Conservation (phyloP, 2,797 vertebrate genomes). For the Acrossocheilus fasciatus region DNA sequence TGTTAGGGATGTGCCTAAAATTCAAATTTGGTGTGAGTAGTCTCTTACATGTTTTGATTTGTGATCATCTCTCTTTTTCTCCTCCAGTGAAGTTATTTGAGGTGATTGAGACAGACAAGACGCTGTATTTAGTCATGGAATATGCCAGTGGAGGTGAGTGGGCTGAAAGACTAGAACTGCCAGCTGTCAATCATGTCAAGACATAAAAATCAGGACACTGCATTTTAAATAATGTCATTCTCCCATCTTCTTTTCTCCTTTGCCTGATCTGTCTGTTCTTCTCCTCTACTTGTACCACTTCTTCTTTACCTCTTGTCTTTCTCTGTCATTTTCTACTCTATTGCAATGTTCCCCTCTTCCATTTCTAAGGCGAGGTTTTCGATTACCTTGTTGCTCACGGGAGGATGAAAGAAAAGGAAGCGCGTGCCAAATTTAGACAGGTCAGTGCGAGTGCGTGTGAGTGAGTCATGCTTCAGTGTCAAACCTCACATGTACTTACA, state of each 20-base stretch:
- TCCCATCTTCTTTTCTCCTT: slow-evolving; percentile 20
- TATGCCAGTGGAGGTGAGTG: slow-evolving; percentile 90
- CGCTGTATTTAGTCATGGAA: slow-evolving; percentile 95
- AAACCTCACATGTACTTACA: slow-evolving; percentile 10
- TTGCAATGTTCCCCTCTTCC: slow-evolving; percentile 36
- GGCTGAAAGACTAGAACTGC: background rate
- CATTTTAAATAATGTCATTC: slow-evolving; percentile 5
- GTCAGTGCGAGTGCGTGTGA: slow-evolving; percentile 66
- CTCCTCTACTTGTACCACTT: background rate
- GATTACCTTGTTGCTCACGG: slow-evolving; percentile 99
- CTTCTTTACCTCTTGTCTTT: background rate
- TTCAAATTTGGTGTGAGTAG: background rate
- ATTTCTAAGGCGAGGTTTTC: slow-evolving; percentile 91
- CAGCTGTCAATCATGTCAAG: slow-evolving; percentile 32
- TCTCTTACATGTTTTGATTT: slow-evolving; percentile 43
- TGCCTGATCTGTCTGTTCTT: background rate
- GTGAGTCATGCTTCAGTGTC: slow-evolving; percentile 6
- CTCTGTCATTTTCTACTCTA: slow-evolving; percentile 6
- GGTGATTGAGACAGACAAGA: slow-evolving; percentile 96
- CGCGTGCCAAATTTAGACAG: slow-evolving; percentile 99
- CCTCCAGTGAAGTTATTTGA: slow-evolving; percentile 93
- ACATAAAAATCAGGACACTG: background rate
- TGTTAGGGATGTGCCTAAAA: background rate
- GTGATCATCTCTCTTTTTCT: slow-evolving; percentile 23
- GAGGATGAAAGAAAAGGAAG: slow-evolving; percentile 99